These are phyloP conservation scores for Cliona cf. orientalis DNA, from an alignment of 37 sponge, comb jelly and placozoan genomes.

Conservation along the genomic window DNA sequence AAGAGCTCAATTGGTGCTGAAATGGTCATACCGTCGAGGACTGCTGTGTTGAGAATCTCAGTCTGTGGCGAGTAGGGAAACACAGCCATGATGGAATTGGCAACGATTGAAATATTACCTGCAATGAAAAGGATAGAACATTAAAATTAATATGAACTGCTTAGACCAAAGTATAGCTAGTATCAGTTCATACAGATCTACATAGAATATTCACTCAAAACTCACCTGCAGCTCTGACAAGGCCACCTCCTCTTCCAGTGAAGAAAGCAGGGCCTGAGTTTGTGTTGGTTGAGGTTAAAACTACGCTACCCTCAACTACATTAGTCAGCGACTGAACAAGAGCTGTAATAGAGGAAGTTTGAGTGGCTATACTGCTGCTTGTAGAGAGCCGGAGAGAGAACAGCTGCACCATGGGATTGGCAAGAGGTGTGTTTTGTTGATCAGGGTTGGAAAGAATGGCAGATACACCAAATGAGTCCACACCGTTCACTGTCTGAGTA, in stretches of 20 bases:
- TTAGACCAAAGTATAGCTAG: too few species aligned
- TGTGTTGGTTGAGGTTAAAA: background rate
- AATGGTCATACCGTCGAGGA: constrained; percentile 14
- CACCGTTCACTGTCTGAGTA: constrained; percentile 13
- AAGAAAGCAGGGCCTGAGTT: constrained; percentile 29
- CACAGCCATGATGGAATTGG: constrained; percentile 40
- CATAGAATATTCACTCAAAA: background rate
- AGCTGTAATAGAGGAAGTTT: constrained; percentile 12
- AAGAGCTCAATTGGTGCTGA: constrained; percentile 5
- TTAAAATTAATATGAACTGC: too few species aligned
- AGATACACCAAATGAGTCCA: constrained; percentile 18
- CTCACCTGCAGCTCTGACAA: too few species aligned
- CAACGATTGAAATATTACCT: constrained; percentile 38
- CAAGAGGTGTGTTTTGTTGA: background rate
- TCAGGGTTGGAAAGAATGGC: constrained; percentile 25
- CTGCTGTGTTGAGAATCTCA: constrained; percentile 75
- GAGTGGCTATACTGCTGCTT: background rate
- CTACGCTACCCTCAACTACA: constrained; percentile 47
- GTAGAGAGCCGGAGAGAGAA: constrained; percentile 16
- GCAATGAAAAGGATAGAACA: background rate
- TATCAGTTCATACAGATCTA: background rate
- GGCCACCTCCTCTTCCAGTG: background rate
- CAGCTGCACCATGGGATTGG: background rate
- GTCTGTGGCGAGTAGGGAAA: constrained; percentile 54
- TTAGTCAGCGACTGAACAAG: constrained; percentile 42